Base-by-base conservation (phyloP, 2,888 invertebrate species). In the Heliconius hortense region DNA sequence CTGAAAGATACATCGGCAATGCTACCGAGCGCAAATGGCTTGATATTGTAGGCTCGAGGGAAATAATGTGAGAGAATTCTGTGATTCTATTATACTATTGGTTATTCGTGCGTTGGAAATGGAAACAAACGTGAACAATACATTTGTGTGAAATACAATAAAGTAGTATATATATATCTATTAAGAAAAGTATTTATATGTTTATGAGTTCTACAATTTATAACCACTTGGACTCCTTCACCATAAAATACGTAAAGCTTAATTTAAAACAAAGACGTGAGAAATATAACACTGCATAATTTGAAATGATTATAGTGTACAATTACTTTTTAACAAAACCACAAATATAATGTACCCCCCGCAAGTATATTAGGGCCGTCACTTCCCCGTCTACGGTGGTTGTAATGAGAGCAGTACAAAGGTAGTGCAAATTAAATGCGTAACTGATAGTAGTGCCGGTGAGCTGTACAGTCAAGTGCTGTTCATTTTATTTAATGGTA, bases 31-130 rank as follows among this genome's bases (percentile, higher is more conserved):
- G 64, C 66, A 75, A 75, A 75, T 71, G 64, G 70, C 70, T 63
- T 75, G 73, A 78, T 75, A 39, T 62, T 71, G 43, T 71, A 62
- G 67, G 68, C 78, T 72, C 78, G 72, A 72, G 77, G 78, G 78
- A 78, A 78, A 78, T 78, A 73, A 77, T 68, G 68, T 68, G 73
- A 72, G 75, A 75, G 73, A 77, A 69, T 72, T 75, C 76, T 39
- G 56, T 63, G 56, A 70, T 74, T 75, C 64, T 75, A 75, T 71
- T 64, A 75, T 75, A 56, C 56, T 75, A 64, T 70, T 71, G 70
- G 59, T 53, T 74, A 62, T 43, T 62, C 62, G 48, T 75, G 69
- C 62, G 10, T 75, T 75, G 63, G 39, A 53, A 59, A 59, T 28
- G 18, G 26, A 75, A 75, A 71, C 59, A 48, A 59, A 59, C 35